Evolutionary conservation across 2,888 invertebrate genomes (phyloP).

Genomic region (Andrena haemorrhoa): DNA sequence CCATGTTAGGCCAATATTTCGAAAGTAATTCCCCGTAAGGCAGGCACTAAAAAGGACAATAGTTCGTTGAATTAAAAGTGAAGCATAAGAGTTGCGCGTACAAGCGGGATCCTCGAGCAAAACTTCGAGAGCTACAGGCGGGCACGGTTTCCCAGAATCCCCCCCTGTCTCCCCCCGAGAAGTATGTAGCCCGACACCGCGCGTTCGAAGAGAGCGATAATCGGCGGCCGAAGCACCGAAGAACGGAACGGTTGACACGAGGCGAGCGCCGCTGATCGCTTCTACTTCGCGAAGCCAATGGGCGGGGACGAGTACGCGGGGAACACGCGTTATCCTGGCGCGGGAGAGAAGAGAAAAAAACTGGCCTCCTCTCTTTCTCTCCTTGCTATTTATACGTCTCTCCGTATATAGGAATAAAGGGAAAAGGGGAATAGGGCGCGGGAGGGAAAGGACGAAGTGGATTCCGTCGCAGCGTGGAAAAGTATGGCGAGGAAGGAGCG

Average conservation of each 20-base stretch:
- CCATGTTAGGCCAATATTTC: too few species aligned
- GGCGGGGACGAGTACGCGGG: conserved; percentile 7
- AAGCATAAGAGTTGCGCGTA: too few species aligned
- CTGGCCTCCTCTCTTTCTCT: neutral
- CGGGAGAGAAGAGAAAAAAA: neutral
- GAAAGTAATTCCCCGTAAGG: too few species aligned
- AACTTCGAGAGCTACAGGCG: neutral
- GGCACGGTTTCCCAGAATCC: neutral
- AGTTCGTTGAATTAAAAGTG: too few species aligned
- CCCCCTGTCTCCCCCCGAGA: neutral
- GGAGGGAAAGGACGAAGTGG: conserved; percentile 21
- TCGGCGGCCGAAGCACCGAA: neutral
- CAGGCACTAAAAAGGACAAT: too few species aligned
- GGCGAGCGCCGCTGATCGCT: conserved; percentile 4
- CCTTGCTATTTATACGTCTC: neutral
- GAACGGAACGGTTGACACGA: neutral
- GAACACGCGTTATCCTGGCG: conserved; percentile 18
- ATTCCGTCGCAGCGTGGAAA: conserved; percentile 55
- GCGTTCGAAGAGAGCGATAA: neutral
- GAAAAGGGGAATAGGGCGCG: neutral
- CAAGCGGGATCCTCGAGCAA: neutral
- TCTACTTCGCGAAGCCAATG: conserved; percentile 20
- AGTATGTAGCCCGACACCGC: too few species aligned
- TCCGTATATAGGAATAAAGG: conserved; percentile 20
- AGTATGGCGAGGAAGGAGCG: conserved; percentile 53